Conservation (phyloP, 2,888 invertebrate species). For the Drosophila meridiana region DNA sequence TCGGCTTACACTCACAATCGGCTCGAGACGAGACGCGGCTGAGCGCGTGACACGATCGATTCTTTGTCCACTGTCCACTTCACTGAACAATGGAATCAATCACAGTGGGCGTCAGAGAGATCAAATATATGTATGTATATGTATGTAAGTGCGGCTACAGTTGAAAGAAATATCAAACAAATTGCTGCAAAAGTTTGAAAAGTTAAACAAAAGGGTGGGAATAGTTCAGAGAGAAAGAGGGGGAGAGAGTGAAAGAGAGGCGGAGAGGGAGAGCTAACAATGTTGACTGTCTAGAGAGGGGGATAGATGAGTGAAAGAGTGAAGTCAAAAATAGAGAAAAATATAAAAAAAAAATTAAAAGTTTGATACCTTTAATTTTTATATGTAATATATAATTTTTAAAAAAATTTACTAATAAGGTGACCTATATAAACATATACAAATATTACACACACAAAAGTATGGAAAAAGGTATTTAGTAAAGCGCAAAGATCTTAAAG, state of each 20-base stretch:
- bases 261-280: not conserved
- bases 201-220: not conserved
- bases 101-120: constrained; percentile 14
- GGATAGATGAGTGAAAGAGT: not conserved
- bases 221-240: no score
- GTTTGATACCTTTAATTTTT: no score
- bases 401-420: no score
- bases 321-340: not conserved
- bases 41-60: constrained; percentile 47
- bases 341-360: not conserved
- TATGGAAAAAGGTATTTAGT: no score
- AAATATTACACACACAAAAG: no score
- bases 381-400: no score
- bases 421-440: no score
- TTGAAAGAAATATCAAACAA: not conserved
- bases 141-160: not conserved
- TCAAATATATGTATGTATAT: no score
- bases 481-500: no score
- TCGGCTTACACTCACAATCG: constrained; percentile 10
- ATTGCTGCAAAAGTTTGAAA: constrained; percentile 2
- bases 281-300: not conserved
- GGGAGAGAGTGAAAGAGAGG: no score
- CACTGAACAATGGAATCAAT: constrained; percentile 44
- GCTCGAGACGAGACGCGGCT: not conserved
- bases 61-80: constrained; percentile 9